phyloP scores from a whole-genome alignment of 2,888 invertebrate species.

The Thecocarcelia acutangulata region DNA sequence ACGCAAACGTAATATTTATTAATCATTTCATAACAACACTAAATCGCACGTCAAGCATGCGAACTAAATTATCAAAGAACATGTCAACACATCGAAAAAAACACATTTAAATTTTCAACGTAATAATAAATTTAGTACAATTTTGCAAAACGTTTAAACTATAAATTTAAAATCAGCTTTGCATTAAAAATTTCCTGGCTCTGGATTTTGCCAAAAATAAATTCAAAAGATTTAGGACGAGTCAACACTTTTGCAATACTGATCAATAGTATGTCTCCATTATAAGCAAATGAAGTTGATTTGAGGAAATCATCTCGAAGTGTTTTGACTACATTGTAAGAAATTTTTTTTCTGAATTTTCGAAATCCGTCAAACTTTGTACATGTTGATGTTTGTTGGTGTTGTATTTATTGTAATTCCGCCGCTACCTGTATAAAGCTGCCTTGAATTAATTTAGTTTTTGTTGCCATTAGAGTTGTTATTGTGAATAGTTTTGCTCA shows the following conservation, averaged over 20 bases:
- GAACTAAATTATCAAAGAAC: constrained; percentile 24
- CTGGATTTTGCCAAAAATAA: constrained; percentile 45
- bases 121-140: not conserved
- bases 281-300: too few relatives aligned
- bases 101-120: not conserved
- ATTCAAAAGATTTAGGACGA: constrained; percentile 20
- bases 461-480: too few relatives aligned
- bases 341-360: too few relatives aligned
- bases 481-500: too few relatives aligned
- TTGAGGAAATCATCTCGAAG: too few relatives aligned
- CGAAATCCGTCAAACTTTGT: too few relatives aligned
- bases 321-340: too few relatives aligned
- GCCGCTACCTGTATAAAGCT: too few relatives aligned
- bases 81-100: not conserved
- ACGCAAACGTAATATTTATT: constrained; percentile 30
- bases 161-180: not conserved
- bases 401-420: too few relatives aligned
- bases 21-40: constrained; percentile 15
- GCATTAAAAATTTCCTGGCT: constrained; percentile 50
- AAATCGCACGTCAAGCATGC: constrained; percentile 1
- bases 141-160: not conserved
- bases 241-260: constrained; percentile 18
- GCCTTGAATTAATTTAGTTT: too few relatives aligned
- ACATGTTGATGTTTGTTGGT: too few relatives aligned
- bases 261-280: not conserved